Conservation (phyloP, 2,113 vertebrate genomes). For the Carollia perspicillata region DNA sequence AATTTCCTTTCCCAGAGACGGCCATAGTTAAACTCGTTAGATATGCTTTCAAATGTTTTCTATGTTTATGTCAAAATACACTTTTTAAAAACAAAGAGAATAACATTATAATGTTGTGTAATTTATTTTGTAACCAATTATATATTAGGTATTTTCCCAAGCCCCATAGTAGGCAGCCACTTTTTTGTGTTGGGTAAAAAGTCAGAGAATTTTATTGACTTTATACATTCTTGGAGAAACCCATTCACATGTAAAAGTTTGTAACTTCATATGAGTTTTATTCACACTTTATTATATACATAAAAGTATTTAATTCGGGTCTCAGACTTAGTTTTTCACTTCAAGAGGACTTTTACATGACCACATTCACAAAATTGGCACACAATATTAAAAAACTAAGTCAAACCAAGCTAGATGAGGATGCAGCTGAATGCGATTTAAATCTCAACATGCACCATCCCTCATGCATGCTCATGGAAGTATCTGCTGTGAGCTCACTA, state of each 20-base stretch:
- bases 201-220: conserved; percentile 83
- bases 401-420: conserved; percentile 69
- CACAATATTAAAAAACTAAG: conserved; percentile 74
- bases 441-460: conserved; percentile 57
- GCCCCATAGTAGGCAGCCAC: neutral
- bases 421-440: conserved; percentile 31
- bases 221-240: conserved; percentile 79
- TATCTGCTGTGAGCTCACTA: conserved; percentile 25
- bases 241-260: conserved; percentile 78
- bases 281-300: conserved; percentile 75
- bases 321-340: conserved; percentile 61
- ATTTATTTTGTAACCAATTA: conserved; percentile 8
- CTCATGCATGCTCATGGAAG: conserved; percentile 5
- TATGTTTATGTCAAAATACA: conserved; percentile 1
- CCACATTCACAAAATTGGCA: conserved; percentile 76
- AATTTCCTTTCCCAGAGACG: neutral
- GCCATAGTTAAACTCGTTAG: neutral
- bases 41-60: neutral
- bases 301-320: conserved; percentile 63
- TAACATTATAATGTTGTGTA: neutral
- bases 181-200: conserved; percentile 75
- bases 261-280: conserved; percentile 72
- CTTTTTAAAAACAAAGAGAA: neutral
- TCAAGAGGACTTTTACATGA: conserved; percentile 76
- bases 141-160: neutral